Percentiles rank a stretch among this genome's conserved stretches.
These are phyloP conservation scores for Spodoptera picta DNA, from an alignment of 2,888 invertebrate genomes.

Conservation along the genomic window DNA sequence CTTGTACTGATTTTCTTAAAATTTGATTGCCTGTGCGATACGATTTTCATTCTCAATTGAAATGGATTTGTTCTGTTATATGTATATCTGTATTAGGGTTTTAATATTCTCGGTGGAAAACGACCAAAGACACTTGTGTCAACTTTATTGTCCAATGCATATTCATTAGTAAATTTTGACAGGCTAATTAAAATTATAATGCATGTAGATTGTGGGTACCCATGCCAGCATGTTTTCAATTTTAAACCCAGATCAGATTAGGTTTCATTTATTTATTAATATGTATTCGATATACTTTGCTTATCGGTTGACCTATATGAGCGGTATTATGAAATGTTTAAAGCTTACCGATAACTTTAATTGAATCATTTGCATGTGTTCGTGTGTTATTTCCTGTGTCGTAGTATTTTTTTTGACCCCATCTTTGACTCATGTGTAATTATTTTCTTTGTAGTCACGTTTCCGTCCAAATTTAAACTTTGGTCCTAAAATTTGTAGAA, in stretches of 20 bases:
- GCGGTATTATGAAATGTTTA: slow-evolving; percentile 50
- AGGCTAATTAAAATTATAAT: neutral
- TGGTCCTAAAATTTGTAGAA: no score
- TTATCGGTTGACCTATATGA: slow-evolving; percentile 56
- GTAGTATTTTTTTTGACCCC: slow-evolving; percentile 17
- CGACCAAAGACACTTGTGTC: no score
- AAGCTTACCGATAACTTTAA: slow-evolving; percentile 53
- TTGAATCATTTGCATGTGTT: slow-evolving; percentile 51
- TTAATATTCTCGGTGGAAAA: no score
- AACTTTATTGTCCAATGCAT: no score
- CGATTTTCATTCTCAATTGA: neutral
- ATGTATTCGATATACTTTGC: slow-evolving; percentile 30
- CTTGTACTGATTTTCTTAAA: neutral
- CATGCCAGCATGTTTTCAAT: slow-evolving; percentile 2
- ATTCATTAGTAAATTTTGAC: neutral
- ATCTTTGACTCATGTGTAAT: neutral
- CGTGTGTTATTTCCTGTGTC: slow-evolving; percentile 40
- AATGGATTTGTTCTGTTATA: neutral
- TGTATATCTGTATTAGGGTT: no score
- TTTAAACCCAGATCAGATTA: slow-evolving; percentile 38
- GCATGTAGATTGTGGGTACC: no score
- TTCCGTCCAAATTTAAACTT: neutral
- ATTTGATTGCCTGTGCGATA: neutral
- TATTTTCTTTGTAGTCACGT: neutral
- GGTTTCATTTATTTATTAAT: slow-evolving; percentile 40